Evolutionary conservation across 2,113 vertebrate species (phyloP).

Genomic region (Urocitellus parryii): DNA sequence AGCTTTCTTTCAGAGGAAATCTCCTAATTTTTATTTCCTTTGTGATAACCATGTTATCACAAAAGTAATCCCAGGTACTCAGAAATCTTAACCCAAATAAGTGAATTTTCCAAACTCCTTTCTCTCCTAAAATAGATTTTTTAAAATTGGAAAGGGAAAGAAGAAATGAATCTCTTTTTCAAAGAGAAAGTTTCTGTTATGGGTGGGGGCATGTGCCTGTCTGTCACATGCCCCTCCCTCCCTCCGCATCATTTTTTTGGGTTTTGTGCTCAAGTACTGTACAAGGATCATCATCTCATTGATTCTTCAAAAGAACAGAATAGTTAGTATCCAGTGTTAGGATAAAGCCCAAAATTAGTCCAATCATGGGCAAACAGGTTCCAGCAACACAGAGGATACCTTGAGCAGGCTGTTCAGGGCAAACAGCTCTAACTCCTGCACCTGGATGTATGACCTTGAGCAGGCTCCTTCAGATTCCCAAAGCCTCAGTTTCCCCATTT

Average conservation of each 20-base stretch:
- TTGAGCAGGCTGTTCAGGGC: not conserved
- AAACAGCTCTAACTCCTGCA: not conserved
- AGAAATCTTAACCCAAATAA: not conserved
- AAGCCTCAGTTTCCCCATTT: not conserved
- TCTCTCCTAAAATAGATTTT: not conserved
- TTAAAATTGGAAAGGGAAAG: not conserved
- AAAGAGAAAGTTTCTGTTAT: not conserved
- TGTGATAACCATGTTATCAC: not conserved
- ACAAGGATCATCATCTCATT: fast-evolving
- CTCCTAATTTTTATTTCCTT: not conserved
- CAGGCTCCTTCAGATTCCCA: too few species aligned
- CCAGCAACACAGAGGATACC: not conserved
- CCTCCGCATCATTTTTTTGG: fast-evolving
- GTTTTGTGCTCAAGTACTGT: not conserved
- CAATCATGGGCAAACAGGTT: not conserved
- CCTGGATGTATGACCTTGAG: too few species aligned
- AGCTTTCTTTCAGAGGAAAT: not conserved
- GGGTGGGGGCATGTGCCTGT: fast-evolving
- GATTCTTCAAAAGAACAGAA: not conserved
- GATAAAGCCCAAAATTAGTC: not conserved
- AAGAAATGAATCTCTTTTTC: not conserved
- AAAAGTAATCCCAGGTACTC: not conserved
- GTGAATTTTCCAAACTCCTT: not conserved
- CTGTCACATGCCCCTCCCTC: fast-evolving
- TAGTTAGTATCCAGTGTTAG: not conserved